Evolutionary conservation across 2,113 vertebrate species (phyloP).

Genomic region (Romanogobio albipinnatus): DNA sequence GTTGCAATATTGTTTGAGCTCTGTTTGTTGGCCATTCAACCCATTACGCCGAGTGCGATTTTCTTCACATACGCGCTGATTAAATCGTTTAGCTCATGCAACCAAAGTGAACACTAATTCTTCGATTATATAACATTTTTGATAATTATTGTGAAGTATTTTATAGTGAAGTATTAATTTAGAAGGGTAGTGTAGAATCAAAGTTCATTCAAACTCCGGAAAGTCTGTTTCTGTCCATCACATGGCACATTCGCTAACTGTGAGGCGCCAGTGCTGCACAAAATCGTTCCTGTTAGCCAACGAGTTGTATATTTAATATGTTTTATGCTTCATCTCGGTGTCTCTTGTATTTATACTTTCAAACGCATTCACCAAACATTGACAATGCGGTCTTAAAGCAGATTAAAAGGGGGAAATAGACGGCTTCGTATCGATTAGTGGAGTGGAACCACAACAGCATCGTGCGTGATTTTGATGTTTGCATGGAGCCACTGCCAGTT

Average conservation of each 20-base stretch:
- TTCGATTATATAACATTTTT: background rate
- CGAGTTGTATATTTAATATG: background rate
- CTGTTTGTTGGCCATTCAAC: conserved; percentile 50
- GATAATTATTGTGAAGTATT: background rate
- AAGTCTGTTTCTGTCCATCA: background rate
- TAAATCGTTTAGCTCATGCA: background rate
- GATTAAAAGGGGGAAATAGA: background rate
- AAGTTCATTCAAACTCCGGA: background rate
- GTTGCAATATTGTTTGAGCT: conserved; percentile 21
- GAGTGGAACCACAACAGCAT: background rate
- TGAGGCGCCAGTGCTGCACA: background rate
- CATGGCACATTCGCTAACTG: background rate
- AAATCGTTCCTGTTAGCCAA: background rate
- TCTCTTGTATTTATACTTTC: background rate
- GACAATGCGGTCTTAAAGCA: background rate
- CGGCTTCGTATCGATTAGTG: background rate
- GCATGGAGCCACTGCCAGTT: conserved; percentile 35
- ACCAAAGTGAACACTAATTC: background rate
- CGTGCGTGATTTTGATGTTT: conserved; percentile 24
- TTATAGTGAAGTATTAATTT: no score
- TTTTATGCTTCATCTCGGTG: background rate
- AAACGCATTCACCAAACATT: background rate
- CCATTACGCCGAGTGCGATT: background rate
- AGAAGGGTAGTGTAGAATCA: background rate
- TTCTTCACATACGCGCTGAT: background rate